These are phyloP conservation scores for Apostichopus parvimensis DNA, from an alignment of 35 echinoderm and acorn worm species.

Conservation along the genomic window DNA sequence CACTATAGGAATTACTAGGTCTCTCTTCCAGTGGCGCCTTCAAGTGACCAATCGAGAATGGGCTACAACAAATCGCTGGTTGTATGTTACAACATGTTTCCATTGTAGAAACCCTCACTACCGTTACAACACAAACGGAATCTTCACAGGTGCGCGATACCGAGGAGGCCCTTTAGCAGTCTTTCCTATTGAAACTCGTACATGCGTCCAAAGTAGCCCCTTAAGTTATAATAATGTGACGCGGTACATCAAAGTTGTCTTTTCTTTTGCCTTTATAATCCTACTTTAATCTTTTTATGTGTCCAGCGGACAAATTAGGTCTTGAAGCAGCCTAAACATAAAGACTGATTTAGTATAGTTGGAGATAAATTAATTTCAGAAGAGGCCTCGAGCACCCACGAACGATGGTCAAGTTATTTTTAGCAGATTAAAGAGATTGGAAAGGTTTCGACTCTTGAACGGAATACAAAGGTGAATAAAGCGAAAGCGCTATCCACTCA, in stretches of 20 bases:
- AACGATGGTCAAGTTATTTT: neutral
- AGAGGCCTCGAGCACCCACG: neutral
- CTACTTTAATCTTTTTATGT: neutral
- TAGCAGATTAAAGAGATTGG: no score
- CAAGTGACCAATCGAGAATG: no score
- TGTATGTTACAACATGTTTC: neutral
- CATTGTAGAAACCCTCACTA: neutral
- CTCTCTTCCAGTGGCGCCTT: no score
- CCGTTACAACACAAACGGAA: neutral
- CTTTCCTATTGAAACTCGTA: neutral
- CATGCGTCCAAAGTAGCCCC: neutral
- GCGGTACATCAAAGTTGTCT: neutral
- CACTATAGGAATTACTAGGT: no score
- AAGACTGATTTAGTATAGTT: neutral
- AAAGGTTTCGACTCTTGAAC: no score
- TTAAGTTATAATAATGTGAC: neutral
- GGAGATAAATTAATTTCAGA: neutral
- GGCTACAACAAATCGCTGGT: no score
- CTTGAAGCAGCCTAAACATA: neutral
- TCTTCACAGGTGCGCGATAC: neutral
- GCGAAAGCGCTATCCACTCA: no score
- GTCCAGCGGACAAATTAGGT: neutral
- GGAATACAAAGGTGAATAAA: no score
- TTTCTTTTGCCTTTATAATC: neutral
- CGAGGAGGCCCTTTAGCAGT: neutral